Conservation (phyloP, 2,888 invertebrate species). For the Troides oblongomaculatus region DNA sequence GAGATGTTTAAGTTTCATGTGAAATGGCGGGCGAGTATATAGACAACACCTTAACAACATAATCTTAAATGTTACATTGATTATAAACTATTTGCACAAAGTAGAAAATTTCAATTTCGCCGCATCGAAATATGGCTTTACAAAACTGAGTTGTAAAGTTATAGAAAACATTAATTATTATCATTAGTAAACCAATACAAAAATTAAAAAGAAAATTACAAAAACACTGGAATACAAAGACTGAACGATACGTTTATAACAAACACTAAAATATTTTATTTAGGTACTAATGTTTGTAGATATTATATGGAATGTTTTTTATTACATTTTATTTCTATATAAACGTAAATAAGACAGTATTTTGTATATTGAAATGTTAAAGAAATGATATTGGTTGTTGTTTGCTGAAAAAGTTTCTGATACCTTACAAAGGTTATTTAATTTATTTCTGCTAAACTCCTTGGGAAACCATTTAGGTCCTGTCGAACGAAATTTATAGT, state of each 20-base stretch:
- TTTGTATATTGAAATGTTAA: background rate
- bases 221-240: background rate
- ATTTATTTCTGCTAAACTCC: background rate
- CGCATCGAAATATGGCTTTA: background rate
- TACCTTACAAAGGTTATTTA: background rate
- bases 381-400: background rate
- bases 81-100: background rate
- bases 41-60: background rate
- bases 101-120: background rate
- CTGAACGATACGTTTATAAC: slow-evolving; percentile 15
- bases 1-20: background rate
- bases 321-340: background rate
- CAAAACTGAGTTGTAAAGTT: background rate
- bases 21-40: background rate
- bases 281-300: slow-evolving; percentile 15
- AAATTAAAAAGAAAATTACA: background rate
- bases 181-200: background rate
- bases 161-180: background rate
- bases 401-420: too few species aligned
- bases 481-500: background rate
- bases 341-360: background rate
- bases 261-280: slow-evolving; percentile 10
- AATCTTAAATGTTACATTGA: background rate
- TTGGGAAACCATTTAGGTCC: background rate
- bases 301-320: slow-evolving; percentile 27